These are phyloP conservation scores for Cacatua alba DNA, from an alignment of 2,113 vertebrate species.

Conservation along the genomic window DNA sequence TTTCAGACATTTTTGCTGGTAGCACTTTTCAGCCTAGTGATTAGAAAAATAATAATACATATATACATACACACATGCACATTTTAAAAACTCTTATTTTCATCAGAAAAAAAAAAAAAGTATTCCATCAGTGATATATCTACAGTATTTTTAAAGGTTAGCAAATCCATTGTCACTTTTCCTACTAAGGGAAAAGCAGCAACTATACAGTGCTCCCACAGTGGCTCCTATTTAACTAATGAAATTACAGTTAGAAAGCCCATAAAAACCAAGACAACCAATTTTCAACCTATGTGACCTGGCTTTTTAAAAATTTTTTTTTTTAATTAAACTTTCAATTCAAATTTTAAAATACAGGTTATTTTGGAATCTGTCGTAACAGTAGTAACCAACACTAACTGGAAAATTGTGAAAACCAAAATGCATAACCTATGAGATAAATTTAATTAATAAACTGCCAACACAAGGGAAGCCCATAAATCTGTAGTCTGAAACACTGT, in stretches of 20 bases:
- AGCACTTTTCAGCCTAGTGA: slow-evolving; percentile 41
- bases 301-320: neutral
- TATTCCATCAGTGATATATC: neutral
- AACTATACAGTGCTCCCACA: neutral
- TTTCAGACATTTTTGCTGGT: slow-evolving; percentile 44
- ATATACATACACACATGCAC: neutral
- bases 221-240: neutral
- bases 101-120: neutral
- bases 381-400: neutral
- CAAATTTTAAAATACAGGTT: neutral
- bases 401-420: neutral
- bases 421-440: neutral
- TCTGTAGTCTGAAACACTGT: neutral
- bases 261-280: neutral
- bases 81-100: neutral
- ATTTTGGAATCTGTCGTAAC: neutral
- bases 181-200: neutral
- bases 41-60: slow-evolving; percentile 13
- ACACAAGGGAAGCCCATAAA: neutral
- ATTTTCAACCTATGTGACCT: neutral
- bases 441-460: neutral
- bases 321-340: neutral
- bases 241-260: neutral
- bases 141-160: neutral
- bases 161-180: neutral